Percentiles rank a stretch among this genome's conserved stretches.
Evolutionary conservation across 2,797 vertebrate species (phyloP).

Genomic region (Allobates femoralis): DNA sequence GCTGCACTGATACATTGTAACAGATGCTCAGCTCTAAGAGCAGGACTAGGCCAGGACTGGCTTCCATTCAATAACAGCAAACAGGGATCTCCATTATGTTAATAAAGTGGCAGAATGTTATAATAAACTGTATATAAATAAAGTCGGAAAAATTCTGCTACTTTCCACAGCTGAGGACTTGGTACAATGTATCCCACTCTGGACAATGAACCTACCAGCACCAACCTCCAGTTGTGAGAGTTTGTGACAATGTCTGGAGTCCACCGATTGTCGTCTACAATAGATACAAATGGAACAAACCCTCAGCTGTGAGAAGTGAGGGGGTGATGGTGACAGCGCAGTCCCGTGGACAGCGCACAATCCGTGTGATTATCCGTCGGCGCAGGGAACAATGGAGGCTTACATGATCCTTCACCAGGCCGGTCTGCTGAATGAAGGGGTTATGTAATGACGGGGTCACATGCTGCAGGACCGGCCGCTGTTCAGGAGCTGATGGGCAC

Average conservation of each 20-base stretch:
- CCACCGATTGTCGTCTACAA: too few species aligned
- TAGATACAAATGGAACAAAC: too few species aligned
- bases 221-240: too few species aligned
- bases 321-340: neutral
- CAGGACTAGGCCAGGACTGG: neutral
- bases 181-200: neutral
- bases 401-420: slow-evolving; percentile 46
- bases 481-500: neutral
- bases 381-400: slow-evolving; percentile 71
- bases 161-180: neutral
- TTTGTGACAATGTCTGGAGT: too few species aligned
- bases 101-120: too few species aligned
- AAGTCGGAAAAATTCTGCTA: too few species aligned
- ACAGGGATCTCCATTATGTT: too few species aligned
- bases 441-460: slow-evolving; percentile 53
- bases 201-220: too few species aligned
- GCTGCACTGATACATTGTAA: neutral
- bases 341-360: slow-evolving; percentile 37
- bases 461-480: neutral
- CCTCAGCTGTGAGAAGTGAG: too few species aligned
- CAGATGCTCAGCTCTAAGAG: neutral
- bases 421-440: slow-evolving; percentile 17
- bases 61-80: too few species aligned
- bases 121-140: too few species aligned
- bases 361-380: slow-evolving; percentile 56